Conservation (phyloP, 2,113 vertebrate species). For the Ciconia boyciana region DNA sequence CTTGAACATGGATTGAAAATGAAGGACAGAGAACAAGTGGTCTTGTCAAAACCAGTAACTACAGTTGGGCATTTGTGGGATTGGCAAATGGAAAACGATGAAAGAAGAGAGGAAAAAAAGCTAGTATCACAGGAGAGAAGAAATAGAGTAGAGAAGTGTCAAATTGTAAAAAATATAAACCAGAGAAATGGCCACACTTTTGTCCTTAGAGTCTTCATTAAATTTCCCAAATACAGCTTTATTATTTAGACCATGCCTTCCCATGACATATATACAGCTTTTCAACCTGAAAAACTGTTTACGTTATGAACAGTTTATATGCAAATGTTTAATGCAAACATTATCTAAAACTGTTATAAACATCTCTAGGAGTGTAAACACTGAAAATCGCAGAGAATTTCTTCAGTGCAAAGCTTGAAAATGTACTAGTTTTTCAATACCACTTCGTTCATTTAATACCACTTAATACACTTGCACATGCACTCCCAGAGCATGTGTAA, state of each 20-base stretch:
- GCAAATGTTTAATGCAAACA: not conserved
- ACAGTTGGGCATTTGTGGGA: not conserved
- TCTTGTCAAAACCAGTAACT: not conserved
- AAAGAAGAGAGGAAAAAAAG: not conserved
- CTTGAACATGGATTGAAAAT: not conserved
- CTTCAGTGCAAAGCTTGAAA: not conserved
- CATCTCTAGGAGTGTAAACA: not conserved
- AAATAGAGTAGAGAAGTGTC: not conserved
- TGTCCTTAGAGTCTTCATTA: not conserved
- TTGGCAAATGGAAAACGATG: not conserved
- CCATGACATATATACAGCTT: not conserved
- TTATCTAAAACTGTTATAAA: not conserved
- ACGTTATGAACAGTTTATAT: not conserved
- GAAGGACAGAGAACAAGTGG: not conserved
- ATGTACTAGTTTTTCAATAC: not conserved
- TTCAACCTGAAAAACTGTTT: not conserved
- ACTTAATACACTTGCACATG: not conserved
- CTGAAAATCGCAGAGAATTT: not conserved
- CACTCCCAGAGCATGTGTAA: not conserved
- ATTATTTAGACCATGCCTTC: not conserved
- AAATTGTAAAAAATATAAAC: not conserved
- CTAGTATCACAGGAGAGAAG: not conserved
- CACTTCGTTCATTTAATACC: not conserved
- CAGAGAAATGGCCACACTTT: not conserved
- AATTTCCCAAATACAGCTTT: not conserved